Evolutionary conservation across 2,113 vertebrate species (phyloP), one percentile per base, ranked within the genome.

Genomic region (Mustelus asterias): DNA sequence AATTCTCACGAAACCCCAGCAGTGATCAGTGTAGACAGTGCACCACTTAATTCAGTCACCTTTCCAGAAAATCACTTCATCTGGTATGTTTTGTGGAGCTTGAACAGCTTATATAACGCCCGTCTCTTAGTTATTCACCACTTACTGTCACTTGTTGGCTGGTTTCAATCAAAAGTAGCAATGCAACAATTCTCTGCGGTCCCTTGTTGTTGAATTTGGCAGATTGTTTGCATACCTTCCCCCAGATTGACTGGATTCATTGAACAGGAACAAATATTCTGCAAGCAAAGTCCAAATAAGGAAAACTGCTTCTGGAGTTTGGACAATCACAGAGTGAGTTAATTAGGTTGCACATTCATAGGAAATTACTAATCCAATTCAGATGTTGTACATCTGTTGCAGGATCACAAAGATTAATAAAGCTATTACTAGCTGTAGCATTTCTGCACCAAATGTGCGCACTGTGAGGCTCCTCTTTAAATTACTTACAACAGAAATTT

Each of bases 271-370:
- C 94, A 95, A 72, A 54, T 33, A 54, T 48, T 95, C 41, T 54
- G 37, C 69, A 63, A 24, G 94, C 94, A 76, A 95, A 72, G 67
- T 72, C 94, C 94, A 95, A 95, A 95, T 95, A 95, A 95, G 94
- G 94, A 72, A 95, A 70, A 54, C 94, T 70, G 26, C 94, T 76
- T 76, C 94, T 95, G 67, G 72, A 72, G 26, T 29, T 70, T 54
- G 26, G 14, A 70, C 94, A 95, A 18, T 95, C 69, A 44, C 94
- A 54, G 41, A 95, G 22, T 44, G 41, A 54, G 65, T 95, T 72
- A 95, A 72, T 95, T 95, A 44, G 24, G 37, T 48, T 72, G 41
- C 13, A 54, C 94, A 44, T 72, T 76, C 22, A 33, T 72, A 72
- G 69, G 94, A 54, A 95, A 95, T 95, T 95, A 54, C 67, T 29